Percentiles rank a stretch among this genome's conserved stretches.
These are phyloP conservation scores for Enchytraeus crypticus DNA, from an alignment of 2,888 invertebrate species.

Conservation along the genomic window DNA sequence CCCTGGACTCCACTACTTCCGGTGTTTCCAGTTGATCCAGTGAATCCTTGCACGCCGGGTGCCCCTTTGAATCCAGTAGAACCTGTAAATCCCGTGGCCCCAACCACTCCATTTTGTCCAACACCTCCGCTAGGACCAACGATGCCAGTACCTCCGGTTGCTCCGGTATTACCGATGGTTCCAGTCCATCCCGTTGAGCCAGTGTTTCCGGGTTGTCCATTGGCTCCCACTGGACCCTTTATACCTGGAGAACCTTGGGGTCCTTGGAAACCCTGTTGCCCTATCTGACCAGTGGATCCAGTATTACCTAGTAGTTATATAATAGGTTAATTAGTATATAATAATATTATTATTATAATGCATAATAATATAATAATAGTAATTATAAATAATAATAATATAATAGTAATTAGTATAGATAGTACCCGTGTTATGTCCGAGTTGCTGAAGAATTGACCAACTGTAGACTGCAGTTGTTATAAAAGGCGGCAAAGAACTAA, in stretches of 20 bases:
- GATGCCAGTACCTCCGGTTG: not conserved
- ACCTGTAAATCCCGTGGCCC: not conserved
- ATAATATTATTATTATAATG: too few species aligned
- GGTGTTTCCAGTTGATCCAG: not conserved
- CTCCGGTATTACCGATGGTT: conserved; percentile 1
- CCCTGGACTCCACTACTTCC: too few species aligned
- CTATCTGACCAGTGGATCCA: conserved; percentile 4
- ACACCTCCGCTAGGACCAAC: not conserved
- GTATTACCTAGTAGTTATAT: conserved; percentile 4
- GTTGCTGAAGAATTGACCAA: too few species aligned
- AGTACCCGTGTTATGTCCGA: too few species aligned
- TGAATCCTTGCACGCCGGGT: not conserved
- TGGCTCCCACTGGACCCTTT: not conserved
- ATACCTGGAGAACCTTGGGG: conserved; percentile 5
- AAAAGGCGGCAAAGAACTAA: too few species aligned
- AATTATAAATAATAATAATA: too few species aligned
- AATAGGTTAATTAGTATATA: too few species aligned
- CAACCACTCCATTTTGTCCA: not conserved
- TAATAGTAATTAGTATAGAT: too few species aligned
- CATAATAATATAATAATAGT: too few species aligned
- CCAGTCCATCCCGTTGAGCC: conserved; percentile 8
- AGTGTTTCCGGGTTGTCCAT: not conserved
- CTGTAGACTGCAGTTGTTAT: too few species aligned
- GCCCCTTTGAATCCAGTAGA: not conserved
- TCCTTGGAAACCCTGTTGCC: not conserved